Conservation (phyloP, 2,797 vertebrate genomes). For the Pipistrellus kuhlii region DNA sequence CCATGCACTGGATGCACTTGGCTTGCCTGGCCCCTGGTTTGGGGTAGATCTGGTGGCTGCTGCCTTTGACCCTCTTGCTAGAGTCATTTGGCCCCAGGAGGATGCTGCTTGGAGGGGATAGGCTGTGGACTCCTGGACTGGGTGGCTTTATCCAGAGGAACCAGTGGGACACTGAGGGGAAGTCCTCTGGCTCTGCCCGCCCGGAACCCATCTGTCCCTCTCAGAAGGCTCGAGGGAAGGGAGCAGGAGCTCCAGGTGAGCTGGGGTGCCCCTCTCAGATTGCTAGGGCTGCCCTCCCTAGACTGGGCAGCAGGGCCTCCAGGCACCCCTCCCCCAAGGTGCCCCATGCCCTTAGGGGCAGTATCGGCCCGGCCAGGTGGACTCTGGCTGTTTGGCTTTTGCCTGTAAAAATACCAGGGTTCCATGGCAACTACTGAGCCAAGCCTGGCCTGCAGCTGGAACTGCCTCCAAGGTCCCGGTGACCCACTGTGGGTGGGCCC, state of each 20-base stretch:
- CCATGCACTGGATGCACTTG: accelerated
- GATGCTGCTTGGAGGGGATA: not conserved
- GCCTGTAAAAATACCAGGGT: not conserved
- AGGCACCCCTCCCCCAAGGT: not conserved
- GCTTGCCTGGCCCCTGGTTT: not conserved
- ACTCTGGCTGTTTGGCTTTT: constrained; percentile 32
- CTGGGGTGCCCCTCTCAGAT: not conserved
- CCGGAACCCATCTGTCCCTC: not conserved
- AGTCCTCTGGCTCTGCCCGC: too few relatives aligned
- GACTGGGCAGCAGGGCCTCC: too few relatives aligned
- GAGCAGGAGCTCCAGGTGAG: not conserved
- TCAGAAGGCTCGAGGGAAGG: not conserved
- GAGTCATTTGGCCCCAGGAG: not conserved
- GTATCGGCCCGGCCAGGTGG: not conserved
- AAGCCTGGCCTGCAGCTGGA: not conserved
- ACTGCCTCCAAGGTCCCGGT: constrained; percentile 23
- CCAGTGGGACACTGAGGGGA: accelerated
- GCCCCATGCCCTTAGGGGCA: too few relatives aligned
- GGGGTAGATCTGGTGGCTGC: not conserved
- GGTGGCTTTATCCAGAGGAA: not conserved
- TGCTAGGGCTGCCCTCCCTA: not conserved
- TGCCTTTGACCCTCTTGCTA: not conserved
- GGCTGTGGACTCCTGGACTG: not conserved
- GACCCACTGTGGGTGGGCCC: not conserved
- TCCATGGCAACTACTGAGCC: constrained; percentile 25